Evolutionary conservation across 2,113 vertebrate genomes (phyloP).

Genomic region (Oreochromis spilurus): DNA sequence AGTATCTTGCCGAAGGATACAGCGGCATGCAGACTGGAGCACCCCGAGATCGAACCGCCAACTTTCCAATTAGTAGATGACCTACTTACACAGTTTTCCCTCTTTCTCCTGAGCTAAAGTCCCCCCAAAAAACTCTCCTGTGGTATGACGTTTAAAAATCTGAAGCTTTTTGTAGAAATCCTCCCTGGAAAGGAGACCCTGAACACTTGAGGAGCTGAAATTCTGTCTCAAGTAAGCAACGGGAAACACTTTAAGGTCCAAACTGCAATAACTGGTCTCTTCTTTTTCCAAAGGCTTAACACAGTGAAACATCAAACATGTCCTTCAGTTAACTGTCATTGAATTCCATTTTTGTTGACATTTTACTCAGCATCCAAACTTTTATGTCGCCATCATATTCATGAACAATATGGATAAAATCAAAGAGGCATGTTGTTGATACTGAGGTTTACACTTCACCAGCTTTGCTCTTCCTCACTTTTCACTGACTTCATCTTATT

Average conservation of each 20-base stretch:
- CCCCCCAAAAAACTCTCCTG: background rate
- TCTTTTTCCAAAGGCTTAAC: background rate
- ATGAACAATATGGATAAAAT: background rate
- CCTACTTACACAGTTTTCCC: background rate
- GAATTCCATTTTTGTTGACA: background rate
- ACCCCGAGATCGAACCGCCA: rapidly evolving
- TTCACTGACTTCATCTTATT: background rate
- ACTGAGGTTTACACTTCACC: background rate
- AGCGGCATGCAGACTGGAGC: background rate
- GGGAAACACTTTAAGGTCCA: background rate
- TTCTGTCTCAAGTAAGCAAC: background rate
- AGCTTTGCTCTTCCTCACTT: background rate
- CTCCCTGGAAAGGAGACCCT: background rate
- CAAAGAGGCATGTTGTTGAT: background rate
- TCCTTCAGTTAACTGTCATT: rapidly evolving
- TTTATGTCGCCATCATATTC: background rate
- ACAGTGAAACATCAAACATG: background rate
- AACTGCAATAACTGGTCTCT: background rate
- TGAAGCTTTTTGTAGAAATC: background rate
- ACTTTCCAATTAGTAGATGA: background rate
- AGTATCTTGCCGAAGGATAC: rapidly evolving
- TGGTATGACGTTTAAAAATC: background rate
- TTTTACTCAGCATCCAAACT: background rate
- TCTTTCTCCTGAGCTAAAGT: background rate
- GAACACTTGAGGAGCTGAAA: background rate